Percentiles rank a stretch among this genome's conserved stretches.
Evolutionary conservation across 2,113 vertebrate genomes (phyloP).

Genomic region (Phodopus roborovskii): DNA sequence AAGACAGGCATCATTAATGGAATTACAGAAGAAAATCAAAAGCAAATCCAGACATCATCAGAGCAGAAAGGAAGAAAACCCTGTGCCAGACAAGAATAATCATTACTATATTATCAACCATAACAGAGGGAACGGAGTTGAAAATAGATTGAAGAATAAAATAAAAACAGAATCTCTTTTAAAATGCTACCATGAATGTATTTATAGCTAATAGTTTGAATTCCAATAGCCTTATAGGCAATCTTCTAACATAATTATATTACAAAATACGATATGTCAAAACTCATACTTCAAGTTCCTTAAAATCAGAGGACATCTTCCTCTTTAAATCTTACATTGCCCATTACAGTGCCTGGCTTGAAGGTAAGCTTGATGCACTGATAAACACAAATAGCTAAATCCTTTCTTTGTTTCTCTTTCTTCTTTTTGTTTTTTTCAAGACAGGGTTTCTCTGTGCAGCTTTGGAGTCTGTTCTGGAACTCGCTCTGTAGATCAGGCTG

Average conservation of each 20-base stretch:
- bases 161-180: neutral
- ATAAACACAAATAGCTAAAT: neutral
- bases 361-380: neutral
- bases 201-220: constrained; percentile 38
- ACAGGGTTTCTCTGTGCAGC: too few species aligned
- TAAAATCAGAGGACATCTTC: constrained; percentile 17
- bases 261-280: neutral
- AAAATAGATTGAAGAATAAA: neutral
- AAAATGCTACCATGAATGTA: neutral
- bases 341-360: neutral
- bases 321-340: neutral
- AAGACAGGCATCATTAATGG: neutral
- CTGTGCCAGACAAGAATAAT: neutral
- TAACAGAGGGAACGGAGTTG: neutral
- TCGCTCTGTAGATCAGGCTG: too few species aligned
- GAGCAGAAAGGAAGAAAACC: neutral
- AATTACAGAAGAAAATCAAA: constrained; percentile 27
- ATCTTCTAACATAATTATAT: constrained; percentile 7
- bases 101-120: neutral
- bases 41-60: neutral
- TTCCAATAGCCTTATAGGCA: constrained; percentile 14
- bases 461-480: too few species aligned
- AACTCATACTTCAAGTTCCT: neutral
- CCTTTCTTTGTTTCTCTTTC: too few species aligned
- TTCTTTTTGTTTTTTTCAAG: too few species aligned